Evolutionary conservation across 2,888 invertebrate genomes (phyloP), one percentile per base, ranked within the genome.

Genomic region (Ectobius pallidus): DNA sequence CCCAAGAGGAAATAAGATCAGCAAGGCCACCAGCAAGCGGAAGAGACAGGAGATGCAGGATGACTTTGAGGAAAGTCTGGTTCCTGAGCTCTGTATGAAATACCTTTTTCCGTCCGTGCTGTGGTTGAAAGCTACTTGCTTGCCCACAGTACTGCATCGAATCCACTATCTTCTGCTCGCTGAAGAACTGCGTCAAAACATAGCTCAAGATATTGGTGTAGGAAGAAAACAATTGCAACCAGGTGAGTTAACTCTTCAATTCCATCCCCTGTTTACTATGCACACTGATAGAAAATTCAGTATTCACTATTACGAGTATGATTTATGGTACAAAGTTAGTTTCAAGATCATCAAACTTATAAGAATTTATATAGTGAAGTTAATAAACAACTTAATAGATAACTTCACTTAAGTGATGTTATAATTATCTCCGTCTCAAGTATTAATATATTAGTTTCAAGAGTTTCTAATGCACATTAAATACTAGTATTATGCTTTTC

Each of bases 141-240:
- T 99, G 72, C 98, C 99, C 0, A 91, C 93, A 22, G 88, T 97
- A 72, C 80, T 98, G 34, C 93, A 95, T 80, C 89, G 98, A 80
- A 84, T 90, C 67, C 84, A 87, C 63, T 89, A 90, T 80, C 82
- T 96, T 22, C 83, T 95, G 14, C 81, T 91, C 49, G 91, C 93
- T 0, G 90, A 94, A 77, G 92, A 94, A 79, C 83, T 96, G 1
- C 85, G 92, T 34, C 76, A 78, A 11, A 81, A 81, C 78, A 88
- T 92, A 65, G 85, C 85, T 0, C 63, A 22, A 0, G 86, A 84
- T 70, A 83, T 86, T 0, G 78, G 81, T 14, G 81, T 87, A 61
- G 88, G 85, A 14, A 71, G 73, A 3, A 73, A 75, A 9, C 63
- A 73, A 39, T 78, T 83, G 44, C 72, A 77, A 2, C 76, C 76